phyloP scores from a whole-genome alignment of 2,888 invertebrate genomes.

The Phanerotoma sp. region DNA sequence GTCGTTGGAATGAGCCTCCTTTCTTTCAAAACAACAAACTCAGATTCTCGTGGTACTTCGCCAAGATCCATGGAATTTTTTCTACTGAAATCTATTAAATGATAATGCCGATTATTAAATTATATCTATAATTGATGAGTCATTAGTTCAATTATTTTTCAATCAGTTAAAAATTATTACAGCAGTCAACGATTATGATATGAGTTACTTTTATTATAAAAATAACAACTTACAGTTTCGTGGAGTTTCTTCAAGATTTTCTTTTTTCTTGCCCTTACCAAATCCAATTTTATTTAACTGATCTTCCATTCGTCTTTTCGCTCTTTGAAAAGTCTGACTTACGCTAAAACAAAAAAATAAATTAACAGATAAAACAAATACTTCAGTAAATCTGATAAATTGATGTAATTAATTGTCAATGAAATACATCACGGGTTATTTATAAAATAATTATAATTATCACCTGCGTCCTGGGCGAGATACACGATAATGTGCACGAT shows the following conservation, averaged over 20 bases:
- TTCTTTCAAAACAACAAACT: constrained; percentile 86
- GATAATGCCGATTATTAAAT: no score
- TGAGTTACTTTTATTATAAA: no score
- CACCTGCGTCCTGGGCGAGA: constrained; percentile 48
- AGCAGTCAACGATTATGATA: background rate
- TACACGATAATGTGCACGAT: constrained; percentile 51
- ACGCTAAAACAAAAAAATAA: no score
- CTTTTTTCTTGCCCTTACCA: constrained; percentile 82
- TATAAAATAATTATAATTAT: constrained; percentile 12
- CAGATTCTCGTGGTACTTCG: constrained; percentile 79
- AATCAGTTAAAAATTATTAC: background rate
- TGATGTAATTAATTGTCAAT: background rate
- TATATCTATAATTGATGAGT: no score
- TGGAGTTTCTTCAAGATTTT: constrained; percentile 84
- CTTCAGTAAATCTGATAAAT: background rate
- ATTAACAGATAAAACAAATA: no score
- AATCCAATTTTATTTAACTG: constrained; percentile 82
- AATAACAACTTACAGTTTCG: constrained; percentile 66
- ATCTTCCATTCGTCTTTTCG: constrained; percentile 86
- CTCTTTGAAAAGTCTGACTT: constrained; percentile 73
- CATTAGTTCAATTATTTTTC: no score
- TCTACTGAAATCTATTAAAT: constrained; percentile 67
- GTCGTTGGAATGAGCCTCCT: constrained; percentile 78
- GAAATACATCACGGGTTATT: background rate
- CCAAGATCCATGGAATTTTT: constrained; percentile 82